Evolutionary conservation across 1,140 invertebrate genomes (phyloP), one percentile per base, ranked within the genome.

Genomic region (Drosophila asahinai): DNA sequence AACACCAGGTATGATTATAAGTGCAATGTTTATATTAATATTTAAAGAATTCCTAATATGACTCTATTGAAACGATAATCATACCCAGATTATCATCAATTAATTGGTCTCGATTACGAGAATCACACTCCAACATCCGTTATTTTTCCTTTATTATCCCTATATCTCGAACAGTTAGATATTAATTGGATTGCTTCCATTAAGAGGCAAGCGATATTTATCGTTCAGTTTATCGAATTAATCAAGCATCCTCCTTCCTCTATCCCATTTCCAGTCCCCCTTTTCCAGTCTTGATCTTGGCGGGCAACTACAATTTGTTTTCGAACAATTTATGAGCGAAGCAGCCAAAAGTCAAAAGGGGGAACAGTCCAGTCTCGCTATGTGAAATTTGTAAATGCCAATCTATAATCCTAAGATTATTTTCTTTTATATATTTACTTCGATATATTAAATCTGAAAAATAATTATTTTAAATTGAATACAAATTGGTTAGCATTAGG

Each of bases 291-390:
- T 57, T 19, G 17, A 30, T 54, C 25, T 54, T 19, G 22, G 8
- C n/a, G 12, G 19, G 30, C 47, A 49, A 61, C 67, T n/a, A 54
- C 67, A 73, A 73, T 73, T 73, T 73, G 71, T 73, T 73, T 73
- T 43, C 40, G 9, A 73, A 30, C 70, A 73, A 73, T 73, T 73
- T 73, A 73, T 73, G 67, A 52, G 68, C 47, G 9, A 5, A 38
- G 55, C 45, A 43, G 27, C 45, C 38, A 43, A 73, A 61, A 72
- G 68, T 40, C 70, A 73, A 27, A 58, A 38, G 25, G 42, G 25
- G 43, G 19, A 33, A 68, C 67, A 71, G 67, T 68, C 30, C 5
- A 55, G 3, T 51, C 6, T 40, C 48, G 14, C 15, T 47, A 33
- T 4, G 5, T 15, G 2, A 0, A 17, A 61, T 27, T 47, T 43